These are phyloP conservation scores for Cuniculus paca DNA, from an alignment of 2,797 vertebrate genomes.

Conservation along the genomic window DNA sequence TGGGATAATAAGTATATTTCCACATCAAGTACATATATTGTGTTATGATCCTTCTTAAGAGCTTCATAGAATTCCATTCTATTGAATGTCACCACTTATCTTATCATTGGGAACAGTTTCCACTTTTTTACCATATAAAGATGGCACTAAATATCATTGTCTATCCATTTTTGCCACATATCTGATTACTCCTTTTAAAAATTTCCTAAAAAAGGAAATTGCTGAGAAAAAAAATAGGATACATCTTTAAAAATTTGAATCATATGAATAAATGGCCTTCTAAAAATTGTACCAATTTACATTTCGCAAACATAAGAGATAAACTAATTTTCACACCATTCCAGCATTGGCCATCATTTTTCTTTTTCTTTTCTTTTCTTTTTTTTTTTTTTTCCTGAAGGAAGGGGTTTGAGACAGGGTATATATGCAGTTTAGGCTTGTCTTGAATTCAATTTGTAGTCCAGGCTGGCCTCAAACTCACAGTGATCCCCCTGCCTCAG, in stretches of 20 bases:
- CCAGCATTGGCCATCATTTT: background rate
- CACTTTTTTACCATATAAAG: background rate
- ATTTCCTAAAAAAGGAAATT: constrained; percentile 59
- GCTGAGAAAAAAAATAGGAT: constrained; percentile 57
- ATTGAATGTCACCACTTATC: background rate
- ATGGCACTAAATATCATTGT: background rate
- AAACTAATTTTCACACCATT: background rate
- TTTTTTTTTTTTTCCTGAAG: too few species aligned
- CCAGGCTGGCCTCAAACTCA: background rate
- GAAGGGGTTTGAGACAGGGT: too few species aligned
- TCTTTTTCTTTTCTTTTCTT: background rate
- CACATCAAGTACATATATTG: background rate
- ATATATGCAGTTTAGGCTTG: background rate
- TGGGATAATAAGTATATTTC: background rate
- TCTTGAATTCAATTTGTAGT: background rate
- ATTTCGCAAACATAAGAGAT: constrained; percentile 20
- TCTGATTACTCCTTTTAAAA: constrained; percentile 61
- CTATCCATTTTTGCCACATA: background rate
- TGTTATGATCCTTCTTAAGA: background rate
- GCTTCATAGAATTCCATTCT: constrained; percentile 34
- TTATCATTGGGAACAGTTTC: background rate
- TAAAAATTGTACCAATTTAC: constrained; percentile 35
- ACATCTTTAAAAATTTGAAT: constrained; percentile 46
- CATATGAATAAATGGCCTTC: background rate
- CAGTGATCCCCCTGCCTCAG: background rate